phyloP scores from a whole-genome alignment of 2,888 invertebrate genomes.

The Drosophila silvestris region DNA sequence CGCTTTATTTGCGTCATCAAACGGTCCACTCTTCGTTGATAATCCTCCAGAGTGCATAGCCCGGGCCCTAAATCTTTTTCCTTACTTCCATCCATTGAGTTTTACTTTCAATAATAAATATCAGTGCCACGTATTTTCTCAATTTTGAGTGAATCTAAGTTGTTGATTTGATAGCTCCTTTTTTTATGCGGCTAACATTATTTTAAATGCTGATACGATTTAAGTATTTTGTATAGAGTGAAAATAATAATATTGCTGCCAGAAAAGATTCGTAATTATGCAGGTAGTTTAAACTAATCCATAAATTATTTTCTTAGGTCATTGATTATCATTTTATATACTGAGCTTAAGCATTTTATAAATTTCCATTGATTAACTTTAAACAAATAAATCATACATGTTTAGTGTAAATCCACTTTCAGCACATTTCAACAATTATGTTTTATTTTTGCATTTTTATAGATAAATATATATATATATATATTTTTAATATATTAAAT shows the following conservation, averaged over 20 bases:
- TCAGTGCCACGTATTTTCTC: not conserved
- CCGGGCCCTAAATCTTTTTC: not conserved
- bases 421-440: slow-evolving; percentile 10
- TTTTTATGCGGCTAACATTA: not conserved
- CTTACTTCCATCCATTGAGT: slow-evolving; percentile 16
- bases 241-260: not conserved
- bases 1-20: slow-evolving; percentile 31
- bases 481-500: slow-evolving; percentile 20
- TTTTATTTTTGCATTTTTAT: slow-evolving; percentile 27
- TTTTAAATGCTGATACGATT: slow-evolving; percentile 3
- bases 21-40: slow-evolving; percentile 21
- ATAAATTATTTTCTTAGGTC: not conserved
- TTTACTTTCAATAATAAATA: not conserved
- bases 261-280: not conserved
- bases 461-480: slow-evolving; percentile 50
- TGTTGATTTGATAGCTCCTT: not conserved
- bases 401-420: not conserved
- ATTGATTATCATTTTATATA: not conserved
- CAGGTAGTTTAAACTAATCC: not conserved
- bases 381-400: not conserved
- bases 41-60: slow-evolving; percentile 15
- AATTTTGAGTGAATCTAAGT: slow-evolving; percentile 19
- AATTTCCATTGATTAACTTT: not conserved
- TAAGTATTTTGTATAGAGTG: not conserved
- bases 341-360: not conserved